Percentiles rank a stretch among this genome's conserved stretches.
These are phyloP conservation scores for Cyprinodon diabolis DNA, from an alignment of 2,797 vertebrate genomes.

Conservation along the genomic window DNA sequence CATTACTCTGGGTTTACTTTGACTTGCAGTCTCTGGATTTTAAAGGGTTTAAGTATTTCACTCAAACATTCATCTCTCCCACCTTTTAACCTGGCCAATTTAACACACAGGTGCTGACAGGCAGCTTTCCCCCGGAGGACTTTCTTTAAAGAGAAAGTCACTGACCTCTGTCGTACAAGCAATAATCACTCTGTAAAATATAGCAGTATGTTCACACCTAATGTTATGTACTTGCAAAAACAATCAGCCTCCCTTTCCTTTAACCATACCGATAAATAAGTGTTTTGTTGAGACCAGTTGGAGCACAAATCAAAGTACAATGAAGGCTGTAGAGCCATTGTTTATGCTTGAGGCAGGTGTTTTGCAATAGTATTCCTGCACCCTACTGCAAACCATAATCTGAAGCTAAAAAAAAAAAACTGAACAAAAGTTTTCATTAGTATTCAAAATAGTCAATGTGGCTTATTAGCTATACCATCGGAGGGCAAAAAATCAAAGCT, in stretches of 20 bases:
- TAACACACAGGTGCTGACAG: slow-evolving; percentile 51
- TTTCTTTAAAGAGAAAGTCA: slow-evolving; percentile 50
- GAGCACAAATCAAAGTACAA: slow-evolving; percentile 3
- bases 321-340: background rate
- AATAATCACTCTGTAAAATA: slow-evolving; percentile 24
- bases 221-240: slow-evolving; percentile 18
- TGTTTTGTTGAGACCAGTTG: slow-evolving; percentile 4
- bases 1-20: slow-evolving; percentile 48
- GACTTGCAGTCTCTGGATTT: slow-evolving; percentile 53
- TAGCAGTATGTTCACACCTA: slow-evolving; percentile 34
- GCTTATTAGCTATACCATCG: background rate
- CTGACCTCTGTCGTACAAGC: slow-evolving; percentile 39
- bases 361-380: background rate
- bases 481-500: background rate
- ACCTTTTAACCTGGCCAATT: slow-evolving; percentile 46
- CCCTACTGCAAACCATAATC: background rate
- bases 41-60: slow-evolving; percentile 58
- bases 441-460: background rate
- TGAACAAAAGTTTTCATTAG: background rate
- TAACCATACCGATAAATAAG: background rate
- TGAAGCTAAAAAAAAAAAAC: background rate
- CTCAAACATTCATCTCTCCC: slow-evolving; percentile 47
- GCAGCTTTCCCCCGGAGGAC: slow-evolving; percentile 42
- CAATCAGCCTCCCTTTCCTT: slow-evolving; percentile 6
- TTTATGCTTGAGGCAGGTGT: background rate